phyloP scores from a whole-genome alignment of 2,113 vertebrate species.

The Tenrec ecaudatus region DNA sequence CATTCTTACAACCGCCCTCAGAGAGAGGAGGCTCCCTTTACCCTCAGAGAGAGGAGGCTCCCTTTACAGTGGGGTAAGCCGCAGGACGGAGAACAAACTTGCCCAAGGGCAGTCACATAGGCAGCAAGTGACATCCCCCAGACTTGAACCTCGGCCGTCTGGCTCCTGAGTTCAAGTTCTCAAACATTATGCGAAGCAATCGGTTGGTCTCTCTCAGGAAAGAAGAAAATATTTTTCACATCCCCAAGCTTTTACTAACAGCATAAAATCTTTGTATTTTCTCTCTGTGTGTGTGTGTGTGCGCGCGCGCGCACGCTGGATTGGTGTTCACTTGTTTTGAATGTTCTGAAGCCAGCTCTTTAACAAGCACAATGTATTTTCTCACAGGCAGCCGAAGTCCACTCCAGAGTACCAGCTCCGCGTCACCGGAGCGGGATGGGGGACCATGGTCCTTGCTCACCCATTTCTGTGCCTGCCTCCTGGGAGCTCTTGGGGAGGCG shows the following conservation, averaged over 20 bases:
- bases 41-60: too few species aligned
- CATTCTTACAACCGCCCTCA: background rate
- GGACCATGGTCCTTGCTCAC: background rate
- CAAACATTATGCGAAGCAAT: background rate
- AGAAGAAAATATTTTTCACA: background rate
- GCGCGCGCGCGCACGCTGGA: background rate
- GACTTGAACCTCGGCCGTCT: background rate
- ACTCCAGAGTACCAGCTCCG: too few species aligned
- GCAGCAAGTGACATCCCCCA: background rate
- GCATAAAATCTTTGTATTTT: background rate
- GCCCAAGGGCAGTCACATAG: background rate
- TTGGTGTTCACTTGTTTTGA: background rate
- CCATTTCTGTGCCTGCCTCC: background rate
- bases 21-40: background rate
- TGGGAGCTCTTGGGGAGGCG: background rate
- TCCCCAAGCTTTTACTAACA: slow-evolving; percentile 29
- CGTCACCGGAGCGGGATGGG: too few species aligned
- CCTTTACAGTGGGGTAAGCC: slow-evolving; percentile 28
- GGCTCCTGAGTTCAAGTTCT: background rate
- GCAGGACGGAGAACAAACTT: background rate
- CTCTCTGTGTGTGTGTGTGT: background rate
- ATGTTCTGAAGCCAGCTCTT: slow-evolving; percentile 21
- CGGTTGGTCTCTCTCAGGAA: background rate
- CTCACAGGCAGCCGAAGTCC: background rate
- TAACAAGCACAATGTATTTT: background rate